Evolutionary conservation across 2,113 vertebrate species (phyloP).

Genomic region (Xyliphius kryptos): DNA sequence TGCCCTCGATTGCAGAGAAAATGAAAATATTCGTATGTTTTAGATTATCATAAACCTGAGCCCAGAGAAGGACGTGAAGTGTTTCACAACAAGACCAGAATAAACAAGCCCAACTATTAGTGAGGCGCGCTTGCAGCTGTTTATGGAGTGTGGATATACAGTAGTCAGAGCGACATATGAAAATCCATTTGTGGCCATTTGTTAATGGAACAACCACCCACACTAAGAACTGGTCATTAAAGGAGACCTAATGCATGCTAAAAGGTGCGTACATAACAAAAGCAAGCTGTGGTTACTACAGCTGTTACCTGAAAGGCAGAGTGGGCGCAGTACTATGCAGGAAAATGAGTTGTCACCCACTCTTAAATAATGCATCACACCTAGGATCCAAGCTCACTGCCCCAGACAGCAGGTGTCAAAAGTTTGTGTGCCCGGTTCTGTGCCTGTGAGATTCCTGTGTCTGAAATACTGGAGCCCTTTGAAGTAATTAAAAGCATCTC

Average conservation of each 20-base stretch:
- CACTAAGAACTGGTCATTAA: conserved; percentile 12
- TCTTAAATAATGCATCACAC: conserved; percentile 66
- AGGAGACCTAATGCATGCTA: neutral
- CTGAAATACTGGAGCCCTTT: conserved; percentile 52
- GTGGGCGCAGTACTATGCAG: conserved; percentile 46
- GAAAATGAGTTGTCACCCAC: conserved; percentile 53
- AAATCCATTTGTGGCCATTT: conserved; percentile 1
- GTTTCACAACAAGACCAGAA: conserved; percentile 13
- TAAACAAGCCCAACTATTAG: conserved; percentile 11
- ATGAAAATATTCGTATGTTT: conserved; percentile 29
- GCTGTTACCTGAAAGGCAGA: conserved; percentile 37
- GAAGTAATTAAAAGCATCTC: conserved; percentile 62
- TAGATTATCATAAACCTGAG: conserved; percentile 23
- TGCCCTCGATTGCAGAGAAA: conserved; percentile 21
- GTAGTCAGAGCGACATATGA: neutral
- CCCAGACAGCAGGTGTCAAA: conserved; percentile 44
- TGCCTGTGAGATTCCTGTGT: conserved; percentile 25
- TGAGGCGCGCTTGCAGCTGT: neutral
- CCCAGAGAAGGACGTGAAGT: conserved; percentile 13
- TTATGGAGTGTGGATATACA: neutral
- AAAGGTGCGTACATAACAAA: conserved; percentile 36
- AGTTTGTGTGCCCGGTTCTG: conserved; percentile 9
- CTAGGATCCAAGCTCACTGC: conserved; percentile 50
- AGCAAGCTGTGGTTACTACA: neutral
- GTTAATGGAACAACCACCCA: conserved; percentile 1